phyloP scores from a whole-genome alignment of 2,888 invertebrate species.

The Ectemnius cavifrons region DNA sequence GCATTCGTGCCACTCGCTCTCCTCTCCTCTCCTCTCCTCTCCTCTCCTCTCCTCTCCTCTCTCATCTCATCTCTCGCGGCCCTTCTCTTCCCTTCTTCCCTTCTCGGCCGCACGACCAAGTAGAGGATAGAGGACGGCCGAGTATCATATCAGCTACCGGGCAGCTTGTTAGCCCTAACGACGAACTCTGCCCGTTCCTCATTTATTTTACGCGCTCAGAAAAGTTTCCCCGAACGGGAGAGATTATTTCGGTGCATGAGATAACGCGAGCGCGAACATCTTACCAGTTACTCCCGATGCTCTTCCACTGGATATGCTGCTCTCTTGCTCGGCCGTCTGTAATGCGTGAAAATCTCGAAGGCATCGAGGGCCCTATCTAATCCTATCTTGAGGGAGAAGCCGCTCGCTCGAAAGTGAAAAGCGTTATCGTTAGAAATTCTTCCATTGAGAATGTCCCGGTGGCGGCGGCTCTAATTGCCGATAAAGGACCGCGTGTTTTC shows the following conservation, averaged over 20 bases:
- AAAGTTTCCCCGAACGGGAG: conserved; percentile 25
- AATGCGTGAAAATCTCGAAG: conserved; percentile 2
- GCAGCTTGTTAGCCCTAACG: conserved; percentile 34
- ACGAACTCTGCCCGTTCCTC: conserved; percentile 18
- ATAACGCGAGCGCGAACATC: conserved; percentile 25
- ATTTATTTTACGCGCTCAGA: conserved; percentile 20
- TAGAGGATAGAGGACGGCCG: conserved; percentile 4
- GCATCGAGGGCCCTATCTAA: too few species aligned
- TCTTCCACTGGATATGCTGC: too few species aligned
- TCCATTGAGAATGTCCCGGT: background rate
- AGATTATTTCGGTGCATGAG: conserved; percentile 42
- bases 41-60: background rate
- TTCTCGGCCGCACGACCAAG: background rate
- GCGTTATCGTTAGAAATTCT: background rate
- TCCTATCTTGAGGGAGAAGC: too few species aligned
- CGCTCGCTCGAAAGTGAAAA: too few species aligned
- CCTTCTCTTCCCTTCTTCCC: background rate
- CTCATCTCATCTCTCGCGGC: background rate
- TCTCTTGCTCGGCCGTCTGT: background rate
- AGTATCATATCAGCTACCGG: conserved; percentile 22
- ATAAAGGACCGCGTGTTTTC: too few species aligned
- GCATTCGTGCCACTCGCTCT: background rate
- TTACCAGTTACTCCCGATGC: background rate
- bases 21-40: background rate
- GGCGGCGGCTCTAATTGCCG: too few species aligned